These are phyloP conservation scores for Saimiri boliviensis DNA, from an alignment of 2,113 vertebrate genomes.

Conservation along the genomic window DNA sequence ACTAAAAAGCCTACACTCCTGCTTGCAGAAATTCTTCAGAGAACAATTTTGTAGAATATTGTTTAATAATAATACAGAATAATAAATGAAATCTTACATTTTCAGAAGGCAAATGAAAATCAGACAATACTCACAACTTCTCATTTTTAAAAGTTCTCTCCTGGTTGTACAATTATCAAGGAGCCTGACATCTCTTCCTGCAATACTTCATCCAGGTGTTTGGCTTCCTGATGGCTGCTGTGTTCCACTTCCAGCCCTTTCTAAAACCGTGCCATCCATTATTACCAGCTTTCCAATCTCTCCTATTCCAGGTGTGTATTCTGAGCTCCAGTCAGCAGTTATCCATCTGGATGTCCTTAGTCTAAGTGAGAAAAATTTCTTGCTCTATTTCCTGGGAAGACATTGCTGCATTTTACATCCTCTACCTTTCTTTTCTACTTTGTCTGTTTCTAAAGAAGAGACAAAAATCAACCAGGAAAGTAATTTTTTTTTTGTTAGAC, in stretches of 20 bases:
- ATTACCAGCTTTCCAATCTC: not conserved
- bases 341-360: too few relatives aligned
- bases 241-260: not conserved
- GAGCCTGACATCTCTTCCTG: not conserved
- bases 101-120: constrained; percentile 6
- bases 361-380: not conserved
- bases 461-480: constrained; percentile 4
- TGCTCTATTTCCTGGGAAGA: not conserved
- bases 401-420: not conserved
- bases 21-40: not conserved
- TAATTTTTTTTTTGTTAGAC: not conserved
- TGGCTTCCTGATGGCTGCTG: not conserved
- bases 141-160: not conserved
- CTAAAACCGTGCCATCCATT: too few relatives aligned
- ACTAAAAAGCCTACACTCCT: not conserved
- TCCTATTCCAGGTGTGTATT: not conserved
- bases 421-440: not conserved
- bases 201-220: not conserved
- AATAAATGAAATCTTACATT: not conserved
- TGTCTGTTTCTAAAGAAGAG: not conserved
- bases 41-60: not conserved
- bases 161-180: not conserved
- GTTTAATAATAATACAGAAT: not conserved
- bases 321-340: not conserved
- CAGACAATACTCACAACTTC: not conserved